Conservation (phyloP, 2,888 invertebrate genomes). For the Aporophyla nigra region DNA sequence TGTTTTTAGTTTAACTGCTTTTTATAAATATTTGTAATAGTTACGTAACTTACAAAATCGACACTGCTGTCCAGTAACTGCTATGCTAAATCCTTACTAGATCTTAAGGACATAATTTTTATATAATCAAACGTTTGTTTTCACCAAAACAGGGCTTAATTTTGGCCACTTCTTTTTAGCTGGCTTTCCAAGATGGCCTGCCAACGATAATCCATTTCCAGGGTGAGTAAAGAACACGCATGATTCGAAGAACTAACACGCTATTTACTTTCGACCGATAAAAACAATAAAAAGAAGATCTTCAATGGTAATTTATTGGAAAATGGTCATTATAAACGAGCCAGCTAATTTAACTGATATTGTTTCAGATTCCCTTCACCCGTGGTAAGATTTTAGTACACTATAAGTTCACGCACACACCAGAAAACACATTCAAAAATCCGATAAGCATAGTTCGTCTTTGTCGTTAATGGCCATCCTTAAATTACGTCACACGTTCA, state of each 20-base stretch:
- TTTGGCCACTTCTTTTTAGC: constrained; percentile 49
- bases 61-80: neutral
- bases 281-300: neutral
- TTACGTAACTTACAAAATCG: neutral
- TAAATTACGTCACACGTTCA: constrained; percentile 38
- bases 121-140: constrained; percentile 18
- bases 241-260: neutral
- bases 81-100: neutral
- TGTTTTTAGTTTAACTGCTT: neutral
- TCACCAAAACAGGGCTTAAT: constrained; percentile 44
- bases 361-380: constrained; percentile 71
- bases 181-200: constrained; percentile 44
- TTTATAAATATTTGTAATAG: neutral
- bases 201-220: constrained; percentile 11
- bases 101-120: neutral
- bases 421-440: constrained; percentile 28
- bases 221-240: constrained; percentile 35
- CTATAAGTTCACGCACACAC: constrained; percentile 42
- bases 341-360: constrained; percentile 41
- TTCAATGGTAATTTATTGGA: neutral
- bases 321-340: neutral
- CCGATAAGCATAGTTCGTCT: constrained; percentile 73
- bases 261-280: neutral
- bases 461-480: constrained; percentile 58
- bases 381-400: constrained; percentile 68